phyloP scores from a whole-genome alignment of 2,113 vertebrate genomes.

The Micronisus gabar region DNA sequence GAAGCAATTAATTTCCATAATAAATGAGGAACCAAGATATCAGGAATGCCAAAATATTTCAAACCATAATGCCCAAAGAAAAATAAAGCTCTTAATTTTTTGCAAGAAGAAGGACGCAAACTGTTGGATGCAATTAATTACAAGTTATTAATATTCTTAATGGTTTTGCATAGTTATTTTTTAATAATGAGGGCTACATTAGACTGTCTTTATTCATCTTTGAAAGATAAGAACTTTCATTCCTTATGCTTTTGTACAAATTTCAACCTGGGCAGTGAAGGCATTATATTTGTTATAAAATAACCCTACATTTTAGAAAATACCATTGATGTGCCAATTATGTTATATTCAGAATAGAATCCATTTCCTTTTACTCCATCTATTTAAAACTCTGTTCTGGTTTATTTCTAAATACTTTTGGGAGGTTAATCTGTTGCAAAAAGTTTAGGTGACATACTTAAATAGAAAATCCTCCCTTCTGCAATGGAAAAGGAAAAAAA shows the following conservation, averaged over 20 bases:
- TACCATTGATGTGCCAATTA: background rate
- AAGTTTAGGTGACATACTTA: background rate
- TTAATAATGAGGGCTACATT: background rate
- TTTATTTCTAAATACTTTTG: background rate
- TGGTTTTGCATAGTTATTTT: background rate
- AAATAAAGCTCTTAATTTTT: background rate
- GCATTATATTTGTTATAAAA: background rate
- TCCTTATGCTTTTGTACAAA: background rate
- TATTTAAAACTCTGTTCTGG: background rate
- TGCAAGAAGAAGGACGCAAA: background rate
- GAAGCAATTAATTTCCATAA: background rate
- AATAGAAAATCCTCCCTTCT: background rate
- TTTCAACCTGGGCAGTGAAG: background rate
- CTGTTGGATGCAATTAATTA: background rate
- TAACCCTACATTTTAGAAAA: background rate
- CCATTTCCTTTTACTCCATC: background rate
- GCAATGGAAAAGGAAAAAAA: background rate
- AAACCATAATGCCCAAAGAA: background rate
- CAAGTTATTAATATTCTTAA: background rate
- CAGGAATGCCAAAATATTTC: background rate
- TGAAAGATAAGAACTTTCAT: background rate
- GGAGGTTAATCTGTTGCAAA: background rate
- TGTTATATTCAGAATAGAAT: background rate
- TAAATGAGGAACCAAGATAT: background rate
- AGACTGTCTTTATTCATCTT: background rate